Conservation (phyloP, 2,888 invertebrate species). For the Sphaerophoria rueppellii region DNA sequence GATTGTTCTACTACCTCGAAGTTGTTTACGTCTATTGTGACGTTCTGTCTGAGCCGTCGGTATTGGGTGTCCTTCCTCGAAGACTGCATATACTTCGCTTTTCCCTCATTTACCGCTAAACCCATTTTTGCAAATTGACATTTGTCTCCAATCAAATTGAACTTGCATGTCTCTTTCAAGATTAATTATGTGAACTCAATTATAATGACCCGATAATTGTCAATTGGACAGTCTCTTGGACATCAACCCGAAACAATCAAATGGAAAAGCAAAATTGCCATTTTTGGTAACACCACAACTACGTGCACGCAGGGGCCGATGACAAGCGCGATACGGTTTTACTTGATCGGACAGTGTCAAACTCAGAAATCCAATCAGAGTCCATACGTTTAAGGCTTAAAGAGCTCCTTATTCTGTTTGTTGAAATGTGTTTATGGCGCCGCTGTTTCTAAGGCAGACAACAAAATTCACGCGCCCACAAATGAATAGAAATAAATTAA, state of each 20-base stretch:
- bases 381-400: conserved; percentile 41
- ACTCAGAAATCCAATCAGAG: conserved; percentile 25
- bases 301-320: background rate
- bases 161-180: no score
- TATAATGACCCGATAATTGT: no score
- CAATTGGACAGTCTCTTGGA: no score
- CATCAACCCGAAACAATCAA: conserved; percentile 28
- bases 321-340: conserved; percentile 22
- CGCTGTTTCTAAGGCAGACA: conserved; percentile 69
- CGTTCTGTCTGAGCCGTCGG: no score
- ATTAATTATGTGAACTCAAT: no score
- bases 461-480: conserved; percentile 71
- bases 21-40: no score
- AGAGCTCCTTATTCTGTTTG: conserved; percentile 22
- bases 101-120: no score
- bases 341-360: conserved; percentile 39
- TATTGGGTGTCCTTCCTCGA: no score
- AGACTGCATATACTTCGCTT: no score
- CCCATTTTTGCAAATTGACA: no score
- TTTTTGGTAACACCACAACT: conserved; percentile 55
- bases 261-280: conserved; percentile 63
- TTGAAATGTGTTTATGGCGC: conserved; percentile 55
- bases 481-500: conserved; percentile 66
- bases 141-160: no score
- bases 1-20: no score